Percentiles rank a stretch among this genome's conserved stretches.
These are phyloP conservation scores for Eupithecia exiguata DNA, from an alignment of 2,888 invertebrate genomes.

Conservation along the genomic window DNA sequence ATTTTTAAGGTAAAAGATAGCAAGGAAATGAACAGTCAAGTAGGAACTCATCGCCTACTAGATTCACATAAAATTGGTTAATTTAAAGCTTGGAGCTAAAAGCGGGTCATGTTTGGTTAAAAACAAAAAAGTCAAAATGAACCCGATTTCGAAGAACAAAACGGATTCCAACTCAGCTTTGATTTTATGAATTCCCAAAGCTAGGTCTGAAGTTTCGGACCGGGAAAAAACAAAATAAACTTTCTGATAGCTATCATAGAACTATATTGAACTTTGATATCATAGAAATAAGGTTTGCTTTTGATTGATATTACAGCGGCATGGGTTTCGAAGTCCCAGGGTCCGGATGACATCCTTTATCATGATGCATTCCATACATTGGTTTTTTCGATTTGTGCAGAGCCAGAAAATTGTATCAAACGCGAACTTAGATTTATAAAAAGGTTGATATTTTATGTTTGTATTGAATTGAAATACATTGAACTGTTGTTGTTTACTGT, in stretches of 20 bases:
- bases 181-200: constrained; percentile 81
- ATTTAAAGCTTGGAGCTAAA: neutral
- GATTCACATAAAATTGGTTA: neutral
- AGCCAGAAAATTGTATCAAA: constrained; percentile 48
- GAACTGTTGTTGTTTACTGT: neutral
- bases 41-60: neutral
- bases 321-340: constrained; percentile 66
- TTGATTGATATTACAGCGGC: constrained; percentile 48
- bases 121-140: constrained; percentile 50
- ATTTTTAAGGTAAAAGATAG: neutral
- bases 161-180: constrained; percentile 62
- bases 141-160: constrained; percentile 67
- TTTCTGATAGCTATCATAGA: constrained; percentile 41
- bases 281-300: constrained; percentile 52
- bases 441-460: neutral
- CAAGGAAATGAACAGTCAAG: neutral
- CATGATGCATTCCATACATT: constrained; percentile 77
- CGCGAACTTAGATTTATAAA: constrained; percentile 9
- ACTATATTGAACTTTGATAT: constrained; percentile 57
- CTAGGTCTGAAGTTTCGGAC: constrained; percentile 77
- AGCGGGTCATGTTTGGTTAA: constrained; percentile 20
- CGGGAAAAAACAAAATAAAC: constrained; percentile 59
- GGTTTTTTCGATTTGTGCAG: constrained; percentile 65
- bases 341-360: constrained; percentile 83
- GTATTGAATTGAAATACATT: neutral